These are phyloP conservation scores for Channa striata DNA, from an alignment of 2,797 vertebrate species.

Conservation along the genomic window DNA sequence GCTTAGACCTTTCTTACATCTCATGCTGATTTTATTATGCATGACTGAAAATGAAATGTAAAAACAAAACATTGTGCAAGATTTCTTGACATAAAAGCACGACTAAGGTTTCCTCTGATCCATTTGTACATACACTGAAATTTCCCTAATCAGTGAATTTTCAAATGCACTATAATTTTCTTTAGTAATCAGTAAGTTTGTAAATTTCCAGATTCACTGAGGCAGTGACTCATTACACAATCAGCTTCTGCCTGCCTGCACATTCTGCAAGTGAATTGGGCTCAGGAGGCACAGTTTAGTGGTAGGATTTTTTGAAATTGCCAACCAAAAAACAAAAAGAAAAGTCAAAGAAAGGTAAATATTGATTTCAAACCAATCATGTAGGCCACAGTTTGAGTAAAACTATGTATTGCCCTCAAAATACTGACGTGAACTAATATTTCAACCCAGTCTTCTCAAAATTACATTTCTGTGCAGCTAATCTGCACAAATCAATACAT, in stretches of 20 bases:
- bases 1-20: not conserved
- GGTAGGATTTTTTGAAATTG: slow-evolving; percentile 6
- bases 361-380: no score
- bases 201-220: slow-evolving; percentile 29
- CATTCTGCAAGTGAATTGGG: not conserved
- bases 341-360: no score
- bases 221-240: slow-evolving; percentile 21
- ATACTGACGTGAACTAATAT: no score
- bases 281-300: slow-evolving; percentile 1
- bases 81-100: not conserved
- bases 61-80: not conserved
- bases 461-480: no score
- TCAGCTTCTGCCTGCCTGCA: slow-evolving; percentile 13
- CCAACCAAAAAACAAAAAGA: no score
- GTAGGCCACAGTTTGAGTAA: no score
- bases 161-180: slow-evolving; percentile 5
- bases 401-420: no score
- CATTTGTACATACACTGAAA: not conserved
- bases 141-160: slow-evolving; percentile 3
- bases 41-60: not conserved
- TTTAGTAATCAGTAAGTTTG: slow-evolving; percentile 19
- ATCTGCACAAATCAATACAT: no score
- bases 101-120: not conserved
- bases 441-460: no score
- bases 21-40: not conserved